Conservation (phyloP, 2,113 vertebrate species). For the Oenanthe oenanthe region DNA sequence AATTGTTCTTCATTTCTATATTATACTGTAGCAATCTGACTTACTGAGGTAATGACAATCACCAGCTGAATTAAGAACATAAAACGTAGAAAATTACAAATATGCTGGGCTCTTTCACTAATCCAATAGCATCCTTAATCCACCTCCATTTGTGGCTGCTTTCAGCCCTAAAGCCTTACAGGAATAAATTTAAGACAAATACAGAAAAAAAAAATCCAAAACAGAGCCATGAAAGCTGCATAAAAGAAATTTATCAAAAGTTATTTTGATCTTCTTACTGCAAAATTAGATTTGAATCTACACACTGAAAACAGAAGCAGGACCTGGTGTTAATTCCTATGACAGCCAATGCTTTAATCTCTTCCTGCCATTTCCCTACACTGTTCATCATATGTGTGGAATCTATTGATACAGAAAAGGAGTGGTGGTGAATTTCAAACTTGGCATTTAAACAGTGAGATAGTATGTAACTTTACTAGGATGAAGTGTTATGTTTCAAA, state of each 20-base stretch:
- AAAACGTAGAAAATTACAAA: not conserved
- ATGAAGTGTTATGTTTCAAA: slow-evolving; percentile 54
- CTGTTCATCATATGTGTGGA: slow-evolving; percentile 35
- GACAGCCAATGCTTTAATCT: slow-evolving; percentile 43
- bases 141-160: not conserved
- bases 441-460: not conserved
- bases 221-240: not conserved
- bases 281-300: slow-evolving; percentile 23
- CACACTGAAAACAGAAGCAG: slow-evolving; percentile 18
- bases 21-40: not conserved
- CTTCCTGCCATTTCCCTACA: slow-evolving; percentile 24
- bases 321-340: slow-evolving; percentile 29
- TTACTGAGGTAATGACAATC: not conserved
- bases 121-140: not conserved
- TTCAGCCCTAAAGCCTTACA: not conserved
- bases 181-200: not conserved
- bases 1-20: not conserved
- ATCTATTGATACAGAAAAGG: slow-evolving; percentile 1
- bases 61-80: not conserved
- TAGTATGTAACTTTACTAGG: slow-evolving; percentile 26
- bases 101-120: not conserved
- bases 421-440: slow-evolving; percentile 46
- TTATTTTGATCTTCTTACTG: not conserved
- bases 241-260: not conserved
- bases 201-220: not conserved